phyloP scores from a whole-genome alignment of 2,113 vertebrate species.

The Chunga burmeisteri region DNA sequence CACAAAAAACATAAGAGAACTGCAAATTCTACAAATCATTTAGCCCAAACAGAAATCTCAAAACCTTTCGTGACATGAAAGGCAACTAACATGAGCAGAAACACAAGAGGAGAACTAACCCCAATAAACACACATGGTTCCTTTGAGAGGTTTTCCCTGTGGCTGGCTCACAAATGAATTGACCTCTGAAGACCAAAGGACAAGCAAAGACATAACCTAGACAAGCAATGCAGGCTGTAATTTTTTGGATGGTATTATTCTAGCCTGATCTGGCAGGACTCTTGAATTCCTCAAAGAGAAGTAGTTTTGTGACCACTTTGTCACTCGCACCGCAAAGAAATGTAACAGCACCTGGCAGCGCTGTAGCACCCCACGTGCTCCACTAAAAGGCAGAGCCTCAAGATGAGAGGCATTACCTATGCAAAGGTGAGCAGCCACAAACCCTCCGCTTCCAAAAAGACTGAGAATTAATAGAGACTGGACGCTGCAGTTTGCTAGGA shows the following conservation, averaged over 20 bases:
- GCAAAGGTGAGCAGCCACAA: not conserved
- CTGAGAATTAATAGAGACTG: not conserved
- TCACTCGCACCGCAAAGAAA: not conserved
- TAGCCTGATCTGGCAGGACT: not conserved
- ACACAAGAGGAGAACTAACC: not conserved
- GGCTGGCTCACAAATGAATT: not conserved
- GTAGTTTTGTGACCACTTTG: not conserved
- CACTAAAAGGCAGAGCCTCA: not conserved
- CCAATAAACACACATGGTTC: not conserved
- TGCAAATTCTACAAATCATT: not conserved
- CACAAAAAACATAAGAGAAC: not conserved
- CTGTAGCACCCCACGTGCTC: not conserved
- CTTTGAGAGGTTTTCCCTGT: not conserved
- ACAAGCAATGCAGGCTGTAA: not conserved
- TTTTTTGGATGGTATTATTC: not conserved
- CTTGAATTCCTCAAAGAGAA: not conserved
- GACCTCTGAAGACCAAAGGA: not conserved
- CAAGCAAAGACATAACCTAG: not conserved
- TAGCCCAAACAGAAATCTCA: not conserved
- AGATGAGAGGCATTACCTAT: not conserved
- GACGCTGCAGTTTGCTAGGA: not conserved
- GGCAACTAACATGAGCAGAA: not conserved
- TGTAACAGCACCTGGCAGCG: fast-evolving
- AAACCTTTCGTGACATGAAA: not conserved
- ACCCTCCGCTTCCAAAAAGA: not conserved